These are phyloP conservation scores for Apomyelois bistriatella DNA, from an alignment of 2,888 invertebrate species.

Conservation along the genomic window DNA sequence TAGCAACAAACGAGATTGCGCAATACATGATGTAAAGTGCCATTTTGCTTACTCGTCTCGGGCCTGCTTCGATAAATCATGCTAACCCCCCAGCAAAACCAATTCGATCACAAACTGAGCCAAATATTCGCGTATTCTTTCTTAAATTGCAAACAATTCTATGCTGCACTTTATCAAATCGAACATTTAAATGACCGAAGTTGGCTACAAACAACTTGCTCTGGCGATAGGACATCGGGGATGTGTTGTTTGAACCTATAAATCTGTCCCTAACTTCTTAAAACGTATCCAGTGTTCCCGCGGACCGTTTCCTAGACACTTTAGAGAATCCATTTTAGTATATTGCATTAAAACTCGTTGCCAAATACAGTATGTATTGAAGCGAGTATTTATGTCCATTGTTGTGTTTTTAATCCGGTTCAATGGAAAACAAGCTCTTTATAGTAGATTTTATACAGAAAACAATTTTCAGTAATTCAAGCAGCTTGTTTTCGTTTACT, in stretches of 20 bases:
- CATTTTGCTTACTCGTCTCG: no score
- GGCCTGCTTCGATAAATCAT: no score
- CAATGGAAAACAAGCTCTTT: conserved; percentile 4
- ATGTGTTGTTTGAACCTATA: conserved; percentile 67
- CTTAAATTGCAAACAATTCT: conserved; percentile 42
- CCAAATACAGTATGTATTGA: conserved; percentile 48
- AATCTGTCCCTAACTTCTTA: conserved; percentile 75
- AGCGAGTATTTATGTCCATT: conserved; percentile 24
- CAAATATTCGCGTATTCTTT: no score
- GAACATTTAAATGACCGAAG: conserved; percentile 74
- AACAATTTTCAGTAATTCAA: no score
- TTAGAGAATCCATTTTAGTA: conserved; percentile 72
- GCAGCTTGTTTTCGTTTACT: no score
- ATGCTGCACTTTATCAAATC: conserved; percentile 64
- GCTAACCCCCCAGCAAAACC: no score
- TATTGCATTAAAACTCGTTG: conserved; percentile 69
- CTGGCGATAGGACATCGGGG: conserved; percentile 49
- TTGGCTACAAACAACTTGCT: conserved; percentile 63
- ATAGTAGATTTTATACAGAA: background rate
- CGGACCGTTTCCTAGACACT: conserved; percentile 51
- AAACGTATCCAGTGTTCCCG: conserved; percentile 66
- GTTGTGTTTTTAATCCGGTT: conserved; percentile 29
- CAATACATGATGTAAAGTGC: no score
- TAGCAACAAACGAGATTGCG: no score
- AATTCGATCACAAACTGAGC: no score